A percentile compares a stretch with the other conserved stretches of the same genome.
phyloP scores from a whole-genome alignment of 2,888 invertebrate species.

The Drosophila leonis region DNA sequence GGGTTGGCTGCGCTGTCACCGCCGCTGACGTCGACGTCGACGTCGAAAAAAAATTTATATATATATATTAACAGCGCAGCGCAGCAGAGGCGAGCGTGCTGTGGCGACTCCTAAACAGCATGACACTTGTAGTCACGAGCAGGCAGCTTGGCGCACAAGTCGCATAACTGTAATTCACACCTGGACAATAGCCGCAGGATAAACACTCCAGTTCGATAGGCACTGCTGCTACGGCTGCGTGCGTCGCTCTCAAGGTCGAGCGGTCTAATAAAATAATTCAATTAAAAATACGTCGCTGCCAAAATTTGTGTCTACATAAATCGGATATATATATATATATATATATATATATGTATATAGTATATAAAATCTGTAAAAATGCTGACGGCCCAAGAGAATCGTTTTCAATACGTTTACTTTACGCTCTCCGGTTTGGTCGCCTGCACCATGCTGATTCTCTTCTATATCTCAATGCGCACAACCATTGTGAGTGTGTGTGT shows the following conservation, averaged over 20 bases:
- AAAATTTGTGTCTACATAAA: slow-evolving; percentile 7
- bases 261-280: slow-evolving; percentile 41
- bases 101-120: slow-evolving; percentile 69
- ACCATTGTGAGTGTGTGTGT: slow-evolving; percentile 77
- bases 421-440: slow-evolving; percentile 82
- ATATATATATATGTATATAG: slow-evolving; percentile 9
- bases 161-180: slow-evolving; percentile 61
- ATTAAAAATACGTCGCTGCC: slow-evolving; percentile 40
- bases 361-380: slow-evolving; percentile 35
- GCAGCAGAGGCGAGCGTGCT: slow-evolving; percentile 16
- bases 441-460: slow-evolving; percentile 76
- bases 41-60: slow-evolving; percentile 10
- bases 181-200: slow-evolving; percentile 43
- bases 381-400: slow-evolving; percentile 74
- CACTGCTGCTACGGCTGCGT: slow-evolving; percentile 49
- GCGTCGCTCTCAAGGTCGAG: slow-evolving; percentile 51
- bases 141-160: slow-evolving; percentile 61
- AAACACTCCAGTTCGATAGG: not conserved
- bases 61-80: slow-evolving; percentile 18
- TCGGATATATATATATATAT: slow-evolving; percentile 8
- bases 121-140: slow-evolving; percentile 65
- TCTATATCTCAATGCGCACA: slow-evolving; percentile 81
- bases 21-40: slow-evolving; percentile 1
- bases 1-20: slow-evolving; percentile 41
- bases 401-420: slow-evolving; percentile 83